Evolutionary conservation across 2,113 vertebrate genomes (phyloP).

Genomic region (Melanerpes formicivorus): DNA sequence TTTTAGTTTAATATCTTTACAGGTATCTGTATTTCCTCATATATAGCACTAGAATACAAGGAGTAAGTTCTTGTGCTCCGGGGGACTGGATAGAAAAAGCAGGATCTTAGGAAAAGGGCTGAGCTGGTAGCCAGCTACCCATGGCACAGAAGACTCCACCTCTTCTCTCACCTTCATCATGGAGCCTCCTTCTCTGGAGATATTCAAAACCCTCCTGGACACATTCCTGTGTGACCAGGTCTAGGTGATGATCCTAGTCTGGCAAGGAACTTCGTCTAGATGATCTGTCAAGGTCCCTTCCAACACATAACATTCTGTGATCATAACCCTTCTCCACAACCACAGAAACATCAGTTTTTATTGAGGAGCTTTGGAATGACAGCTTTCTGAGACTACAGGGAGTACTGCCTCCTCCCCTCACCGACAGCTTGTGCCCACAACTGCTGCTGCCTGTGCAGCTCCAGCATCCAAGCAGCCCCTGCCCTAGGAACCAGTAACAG

Average conservation of each 20-base stretch:
- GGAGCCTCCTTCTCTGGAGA: too few relatives aligned
- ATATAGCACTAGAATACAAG: background rate
- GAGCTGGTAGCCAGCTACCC: background rate
- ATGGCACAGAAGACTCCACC: background rate
- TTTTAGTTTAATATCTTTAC: background rate
- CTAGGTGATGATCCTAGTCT: too few relatives aligned
- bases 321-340: background rate
- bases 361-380: background rate
- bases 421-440: rapidly evolving
- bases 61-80: background rate
- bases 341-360: background rate
- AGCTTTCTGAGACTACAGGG: background rate
- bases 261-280: too few relatives aligned
- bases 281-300: too few relatives aligned
- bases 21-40: background rate
- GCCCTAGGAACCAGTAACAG: background rate
- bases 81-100: background rate
- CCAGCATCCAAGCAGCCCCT: background rate
- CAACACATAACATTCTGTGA: too few relatives aligned
- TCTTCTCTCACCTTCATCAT: background rate
- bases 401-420: background rate
- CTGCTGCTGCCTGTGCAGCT: rapidly evolving
- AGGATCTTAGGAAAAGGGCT: background rate
- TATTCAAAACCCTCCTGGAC: too few relatives aligned
- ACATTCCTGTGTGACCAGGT: too few relatives aligned